Conservation (phyloP, 2,888 invertebrate genomes). For the Caenorhabditis japonica region DNA sequence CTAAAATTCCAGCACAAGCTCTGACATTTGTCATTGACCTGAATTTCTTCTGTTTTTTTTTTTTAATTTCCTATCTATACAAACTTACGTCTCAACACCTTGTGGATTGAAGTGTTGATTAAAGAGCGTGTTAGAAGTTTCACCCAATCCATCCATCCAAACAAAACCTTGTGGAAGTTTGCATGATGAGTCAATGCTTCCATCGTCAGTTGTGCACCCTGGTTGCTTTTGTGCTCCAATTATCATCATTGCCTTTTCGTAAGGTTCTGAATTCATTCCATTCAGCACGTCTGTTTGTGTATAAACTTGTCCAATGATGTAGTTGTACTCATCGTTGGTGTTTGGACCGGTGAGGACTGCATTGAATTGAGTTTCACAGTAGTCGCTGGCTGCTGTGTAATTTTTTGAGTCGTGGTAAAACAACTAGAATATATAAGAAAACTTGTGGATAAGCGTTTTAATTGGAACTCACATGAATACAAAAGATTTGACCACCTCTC, state of each 20-base stretch:
- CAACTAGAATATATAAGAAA: not conserved
- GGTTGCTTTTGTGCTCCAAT: constrained; percentile 18
- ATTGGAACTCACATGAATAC: constrained; percentile 11
- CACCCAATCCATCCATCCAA: constrained; percentile 7
- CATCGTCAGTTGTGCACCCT: not conserved
- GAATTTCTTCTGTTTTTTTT: too few species aligned
- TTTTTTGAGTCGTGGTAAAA: constrained; percentile 16
- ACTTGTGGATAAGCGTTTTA: too few species aligned
- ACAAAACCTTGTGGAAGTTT: constrained; percentile 6
- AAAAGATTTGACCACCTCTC: constrained; percentile 9
- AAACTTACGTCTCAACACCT: constrained; percentile 12
- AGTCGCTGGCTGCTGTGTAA: constrained; percentile 13
- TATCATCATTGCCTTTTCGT: constrained; percentile 23
- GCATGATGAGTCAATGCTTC: not conserved
- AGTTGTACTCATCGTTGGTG: constrained; percentile 18
- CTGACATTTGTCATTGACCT: constrained; percentile 3
- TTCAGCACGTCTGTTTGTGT: constrained; percentile 11
- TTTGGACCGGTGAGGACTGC: constrained; percentile 20
- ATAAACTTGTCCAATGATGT: constrained; percentile 9
- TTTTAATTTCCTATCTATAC: too few species aligned
- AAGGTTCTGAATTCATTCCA: not conserved
- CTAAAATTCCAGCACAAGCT: constrained; percentile 4
- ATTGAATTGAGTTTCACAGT: constrained; percentile 5
- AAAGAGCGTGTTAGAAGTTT: constrained; percentile 10
- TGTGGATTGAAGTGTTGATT: constrained; percentile 6